Percentiles rank a stretch among this genome's conserved stretches.
These are phyloP conservation scores for Hydrozoanthus gracilis DNA, from an alignment of 92 coral and sea anemone genomes.

Conservation along the genomic window DNA sequence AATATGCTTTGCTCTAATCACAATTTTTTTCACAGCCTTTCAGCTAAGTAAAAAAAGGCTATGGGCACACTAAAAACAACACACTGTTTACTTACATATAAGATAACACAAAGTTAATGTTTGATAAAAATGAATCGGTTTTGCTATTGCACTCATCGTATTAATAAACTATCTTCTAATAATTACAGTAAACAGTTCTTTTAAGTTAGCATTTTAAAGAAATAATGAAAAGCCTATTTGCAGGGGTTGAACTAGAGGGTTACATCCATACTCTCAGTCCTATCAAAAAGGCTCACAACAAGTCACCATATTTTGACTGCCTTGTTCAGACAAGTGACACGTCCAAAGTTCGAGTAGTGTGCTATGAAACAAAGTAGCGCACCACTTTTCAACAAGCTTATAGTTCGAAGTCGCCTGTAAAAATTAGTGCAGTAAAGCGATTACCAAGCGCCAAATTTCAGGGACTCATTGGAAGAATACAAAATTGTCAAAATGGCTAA, in stretches of 20 bases:
- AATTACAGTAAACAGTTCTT: slow-evolving; percentile 10
- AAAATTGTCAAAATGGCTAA: slow-evolving; percentile 62
- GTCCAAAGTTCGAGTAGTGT: slow-evolving; percentile 67
- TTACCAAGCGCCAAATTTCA: slow-evolving; percentile 62
- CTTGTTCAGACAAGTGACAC: slow-evolving; percentile 61
- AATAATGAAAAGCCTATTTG: slow-evolving; percentile 1
- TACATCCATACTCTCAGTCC: slow-evolving; percentile 63
- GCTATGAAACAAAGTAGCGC: slow-evolving; percentile 56
- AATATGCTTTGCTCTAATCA: too few relatives aligned
- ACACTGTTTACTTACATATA: too few relatives aligned
- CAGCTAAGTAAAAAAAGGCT: too few relatives aligned
- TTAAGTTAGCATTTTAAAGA: neutral
- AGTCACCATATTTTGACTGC: slow-evolving; percentile 67
- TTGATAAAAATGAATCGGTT: slow-evolving; percentile 19
- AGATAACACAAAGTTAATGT: neutral
- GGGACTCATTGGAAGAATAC: slow-evolving; percentile 62
- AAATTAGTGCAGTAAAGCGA: slow-evolving; percentile 60
- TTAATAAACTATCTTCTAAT: slow-evolving; percentile 24
- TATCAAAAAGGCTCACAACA: slow-evolving; percentile 63
- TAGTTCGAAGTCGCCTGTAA: slow-evolving; percentile 63
- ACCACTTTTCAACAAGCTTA: slow-evolving; percentile 64
- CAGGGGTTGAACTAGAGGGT: slow-evolving; percentile 58
- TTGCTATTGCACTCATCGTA: neutral
- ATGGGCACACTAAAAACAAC: too few relatives aligned
- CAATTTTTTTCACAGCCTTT: too few relatives aligned